Conservation (phyloP, 2,113 vertebrate species). For the Ptilorrhoa leucosticta region DNA sequence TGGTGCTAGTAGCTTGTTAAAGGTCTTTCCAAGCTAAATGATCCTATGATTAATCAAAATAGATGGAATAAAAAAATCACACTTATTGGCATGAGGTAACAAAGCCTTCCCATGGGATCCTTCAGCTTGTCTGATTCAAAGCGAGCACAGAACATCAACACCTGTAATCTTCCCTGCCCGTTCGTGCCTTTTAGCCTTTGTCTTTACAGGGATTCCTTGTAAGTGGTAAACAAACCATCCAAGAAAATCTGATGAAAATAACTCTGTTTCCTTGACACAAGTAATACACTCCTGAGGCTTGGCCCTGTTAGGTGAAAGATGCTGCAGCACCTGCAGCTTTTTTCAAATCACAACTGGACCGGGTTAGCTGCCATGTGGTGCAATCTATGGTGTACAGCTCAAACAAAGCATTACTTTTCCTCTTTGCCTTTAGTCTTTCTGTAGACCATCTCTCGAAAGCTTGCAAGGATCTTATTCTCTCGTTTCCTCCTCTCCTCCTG, state of each 20-base stretch:
- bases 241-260: not conserved
- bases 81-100: not conserved
- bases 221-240: not conserved
- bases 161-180: not conserved
- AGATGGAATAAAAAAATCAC: not conserved
- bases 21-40: not conserved
- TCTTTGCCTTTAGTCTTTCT: conserved; percentile 97
- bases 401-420: conserved; percentile 77
- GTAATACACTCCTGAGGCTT: not conserved
- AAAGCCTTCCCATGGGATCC: not conserved
- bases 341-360: not conserved
- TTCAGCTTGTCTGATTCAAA: not conserved
- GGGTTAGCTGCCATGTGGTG: not conserved
- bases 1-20: not conserved
- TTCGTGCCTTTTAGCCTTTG: not conserved
- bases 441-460: conserved; percentile 97
- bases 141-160: fast-evolving
- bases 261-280: not conserved
- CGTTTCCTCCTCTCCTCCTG: conserved; percentile 95
- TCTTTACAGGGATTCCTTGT: not conserved
- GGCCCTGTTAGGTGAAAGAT: conserved; percentile 38
- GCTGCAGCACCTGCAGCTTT: conserved; percentile 38
- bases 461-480: conserved; percentile 96
- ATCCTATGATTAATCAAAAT: not conserved
- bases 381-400: not conserved